Evolutionary conservation across 2,888 invertebrate genomes (phyloP).

Genomic region (Diaphora mendica): DNA sequence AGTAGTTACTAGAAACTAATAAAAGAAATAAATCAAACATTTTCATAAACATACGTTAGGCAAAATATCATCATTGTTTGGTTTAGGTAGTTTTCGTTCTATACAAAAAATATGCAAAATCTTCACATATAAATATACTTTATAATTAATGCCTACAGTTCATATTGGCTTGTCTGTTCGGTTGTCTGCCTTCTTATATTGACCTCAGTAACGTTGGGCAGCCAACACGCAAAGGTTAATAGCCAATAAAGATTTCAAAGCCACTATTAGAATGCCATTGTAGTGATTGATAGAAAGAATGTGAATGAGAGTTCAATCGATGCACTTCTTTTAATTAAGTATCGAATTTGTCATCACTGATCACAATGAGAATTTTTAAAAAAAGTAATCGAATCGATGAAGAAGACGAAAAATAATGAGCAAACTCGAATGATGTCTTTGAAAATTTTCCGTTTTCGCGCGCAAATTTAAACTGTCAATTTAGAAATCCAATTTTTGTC

Average conservation of each 20-base stretch:
- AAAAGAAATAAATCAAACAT: too few species aligned
- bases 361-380: background rate
- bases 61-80: background rate
- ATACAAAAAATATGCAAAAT: background rate
- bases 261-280: background rate
- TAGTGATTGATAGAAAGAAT: background rate
- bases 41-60: too few species aligned
- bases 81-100: background rate
- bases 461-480: background rate
- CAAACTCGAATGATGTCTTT: background rate
- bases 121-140: constrained; percentile 21
- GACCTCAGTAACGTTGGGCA: constrained; percentile 16
- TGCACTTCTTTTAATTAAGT: background rate
- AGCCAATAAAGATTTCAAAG: constrained; percentile 20
- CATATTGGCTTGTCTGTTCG: constrained; percentile 64
- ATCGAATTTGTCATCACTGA: background rate
- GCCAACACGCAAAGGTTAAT: constrained; percentile 42
- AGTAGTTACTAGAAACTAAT: too few species aligned
- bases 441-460: background rate
- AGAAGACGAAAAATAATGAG: background rate
- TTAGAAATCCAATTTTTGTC: background rate
- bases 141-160: constrained; percentile 60
- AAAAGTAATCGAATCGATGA: background rate
- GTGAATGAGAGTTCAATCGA: background rate
- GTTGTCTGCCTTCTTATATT: constrained; percentile 52